These are phyloP conservation scores for Mythimna lalbum DNA, from an alignment of 2,888 invertebrate species.

Conservation along the genomic window DNA sequence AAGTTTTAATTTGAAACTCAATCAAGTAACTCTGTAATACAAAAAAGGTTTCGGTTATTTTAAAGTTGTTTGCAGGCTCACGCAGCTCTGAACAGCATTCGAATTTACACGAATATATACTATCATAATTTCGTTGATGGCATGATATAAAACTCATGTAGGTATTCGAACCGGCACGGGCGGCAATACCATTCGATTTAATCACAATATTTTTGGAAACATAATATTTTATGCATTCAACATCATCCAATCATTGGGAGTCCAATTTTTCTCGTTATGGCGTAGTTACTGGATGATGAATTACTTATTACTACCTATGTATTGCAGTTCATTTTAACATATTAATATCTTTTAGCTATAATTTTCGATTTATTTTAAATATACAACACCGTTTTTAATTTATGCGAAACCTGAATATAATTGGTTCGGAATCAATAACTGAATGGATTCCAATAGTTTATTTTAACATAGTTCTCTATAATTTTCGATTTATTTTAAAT, in stretches of 20 bases:
- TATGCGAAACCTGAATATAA: too few relatives aligned
- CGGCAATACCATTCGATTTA: conserved; percentile 22
- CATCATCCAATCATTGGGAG: conserved; percentile 10
- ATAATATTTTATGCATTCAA: conserved; percentile 28
- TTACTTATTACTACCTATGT: background rate
- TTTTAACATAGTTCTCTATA: too few relatives aligned
- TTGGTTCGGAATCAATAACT: too few relatives aligned
- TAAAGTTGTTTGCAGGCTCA: background rate
- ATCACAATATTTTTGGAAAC: conserved; percentile 39
- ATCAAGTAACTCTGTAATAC: background rate
- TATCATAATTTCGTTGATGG: conserved; percentile 12
- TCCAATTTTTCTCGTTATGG: background rate
- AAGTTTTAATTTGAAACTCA: background rate
- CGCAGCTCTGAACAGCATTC: background rate
- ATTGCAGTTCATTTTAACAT: background rate
- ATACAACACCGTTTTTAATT: too few relatives aligned
- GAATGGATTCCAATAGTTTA: too few relatives aligned
- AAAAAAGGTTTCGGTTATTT: background rate
- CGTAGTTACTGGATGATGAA: conserved; percentile 6
- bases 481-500: too few relatives aligned
- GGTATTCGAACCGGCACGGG: conserved; percentile 22
- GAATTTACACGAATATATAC: background rate
- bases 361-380: background rate
- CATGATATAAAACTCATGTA: conserved; percentile 16
- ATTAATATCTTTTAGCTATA: background rate